Evolutionary conservation across 2,797 vertebrate genomes (phyloP).

Genomic region (Neosilurus mollespiculum): DNA sequence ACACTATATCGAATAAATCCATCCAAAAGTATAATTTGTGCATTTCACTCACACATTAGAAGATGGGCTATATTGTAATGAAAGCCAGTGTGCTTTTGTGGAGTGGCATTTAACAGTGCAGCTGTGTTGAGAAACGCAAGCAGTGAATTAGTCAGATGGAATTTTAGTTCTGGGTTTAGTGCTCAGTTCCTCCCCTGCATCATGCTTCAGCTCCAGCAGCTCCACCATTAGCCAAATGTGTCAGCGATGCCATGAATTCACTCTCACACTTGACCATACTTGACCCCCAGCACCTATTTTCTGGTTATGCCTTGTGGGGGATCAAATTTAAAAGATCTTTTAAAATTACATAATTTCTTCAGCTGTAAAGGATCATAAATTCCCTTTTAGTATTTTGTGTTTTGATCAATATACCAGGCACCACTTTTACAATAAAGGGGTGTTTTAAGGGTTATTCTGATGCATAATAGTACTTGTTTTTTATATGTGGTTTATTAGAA

Average conservation of each 20-base stretch:
- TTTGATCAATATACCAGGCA: not conserved
- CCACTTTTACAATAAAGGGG: not conserved
- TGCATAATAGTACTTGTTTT: not conserved
- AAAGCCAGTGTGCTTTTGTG: not conserved
- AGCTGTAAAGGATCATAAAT: not conserved
- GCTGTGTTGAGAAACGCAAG: conserved; percentile 17
- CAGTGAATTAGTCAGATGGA: conserved; percentile 39
- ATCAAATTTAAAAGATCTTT: not conserved
- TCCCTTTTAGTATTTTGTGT: not conserved
- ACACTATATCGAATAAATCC: not conserved
- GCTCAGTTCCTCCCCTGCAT: conserved; percentile 28
- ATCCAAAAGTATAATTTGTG: conserved; percentile 14
- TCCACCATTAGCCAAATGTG: conserved; percentile 32
- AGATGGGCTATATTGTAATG: not conserved
- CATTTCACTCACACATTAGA: not conserved
- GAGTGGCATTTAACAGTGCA: conserved; percentile 31
- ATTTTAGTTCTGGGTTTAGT: conserved; percentile 27
- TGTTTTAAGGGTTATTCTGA: not conserved
- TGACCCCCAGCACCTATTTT: conserved; percentile 22
- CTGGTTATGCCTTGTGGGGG: not conserved
- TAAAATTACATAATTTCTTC: not conserved
- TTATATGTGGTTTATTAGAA: not conserved
- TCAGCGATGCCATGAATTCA: conserved; percentile 30
- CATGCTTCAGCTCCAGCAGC: conserved; percentile 26
- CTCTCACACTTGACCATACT: conserved; percentile 6